Evolutionary conservation across 1,140 invertebrate species (phyloP), one percentile per base, ranked within the genome.

Genomic region (Ceratina australensis): DNA sequence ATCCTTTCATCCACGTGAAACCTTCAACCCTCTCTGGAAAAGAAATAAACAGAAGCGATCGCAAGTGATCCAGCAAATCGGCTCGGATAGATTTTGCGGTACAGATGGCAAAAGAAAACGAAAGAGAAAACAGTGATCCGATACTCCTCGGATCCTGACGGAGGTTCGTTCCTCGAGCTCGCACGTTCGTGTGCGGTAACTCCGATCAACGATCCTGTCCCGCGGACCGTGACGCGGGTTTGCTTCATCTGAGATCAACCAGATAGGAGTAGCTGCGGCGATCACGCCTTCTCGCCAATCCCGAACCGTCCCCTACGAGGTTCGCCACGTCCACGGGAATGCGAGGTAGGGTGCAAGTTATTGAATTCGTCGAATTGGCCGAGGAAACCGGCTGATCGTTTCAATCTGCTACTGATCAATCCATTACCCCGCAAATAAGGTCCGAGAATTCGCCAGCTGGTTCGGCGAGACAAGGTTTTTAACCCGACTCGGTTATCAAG

Each of bases 301-400:
- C 33, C 3, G 10, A 42, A 42, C 33, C 33, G 33, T 42, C 33
- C 0, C 33, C 33, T 10, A 10, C 8, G 7, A 10, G 33, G 5
- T 42, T 10, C 33, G 3, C 33, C 33, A 10, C 33, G 33, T 3
- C 33, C 33, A 10, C 33, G 33, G 33, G 33, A 10, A 42, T 10
- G 8, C 3, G 2, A 0, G 33, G 33, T 42, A 42, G 33, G 33
- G 33, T 3, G 22, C 42, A n/a, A 68, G 64, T 75, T 75, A 75
- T 75, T 68, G 73, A 75, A 67, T 67, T 75, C 73, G 42, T 68
- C 64, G 73, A 75, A 68, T 75, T 68, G 73, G 73, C n/a, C 12
- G n/a, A 18, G 13, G 18, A 56, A 54, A 69, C 56, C 54, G 28
- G 28, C 54, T 16, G 54, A 59, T 59, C 68, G 52, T 57, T 68